These are phyloP conservation scores for Cavia aperea DNA, from an alignment of 2,113 vertebrate genomes.

Conservation along the genomic window DNA sequence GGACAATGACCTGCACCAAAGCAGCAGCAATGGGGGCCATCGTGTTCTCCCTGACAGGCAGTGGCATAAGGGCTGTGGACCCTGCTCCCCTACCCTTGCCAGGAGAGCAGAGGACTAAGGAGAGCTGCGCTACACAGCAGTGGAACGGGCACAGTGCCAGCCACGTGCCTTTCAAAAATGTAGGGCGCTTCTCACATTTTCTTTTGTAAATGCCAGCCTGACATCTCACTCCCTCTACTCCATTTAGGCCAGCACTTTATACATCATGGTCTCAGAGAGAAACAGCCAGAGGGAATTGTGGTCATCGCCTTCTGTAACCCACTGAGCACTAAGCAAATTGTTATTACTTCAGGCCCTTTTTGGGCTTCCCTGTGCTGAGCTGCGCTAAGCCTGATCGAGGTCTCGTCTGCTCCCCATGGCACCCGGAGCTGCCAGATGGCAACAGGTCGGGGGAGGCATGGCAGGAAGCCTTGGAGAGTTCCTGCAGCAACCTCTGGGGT, in stretches of 20 bases:
- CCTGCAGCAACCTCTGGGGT: fast-evolving
- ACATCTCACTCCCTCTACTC: fast-evolving
- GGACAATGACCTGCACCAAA: neutral
- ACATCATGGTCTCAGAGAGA: neutral
- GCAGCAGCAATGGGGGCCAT: fast-evolving
- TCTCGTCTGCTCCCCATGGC: neutral
- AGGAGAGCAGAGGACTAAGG: fast-evolving
- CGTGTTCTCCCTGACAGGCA: neutral
- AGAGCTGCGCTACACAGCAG: fast-evolving
- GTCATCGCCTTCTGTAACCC: neutral
- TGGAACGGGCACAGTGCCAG: fast-evolving
- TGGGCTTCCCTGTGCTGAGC: fast-evolving
- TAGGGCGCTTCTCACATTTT: fast-evolving
- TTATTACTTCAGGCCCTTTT: fast-evolving
- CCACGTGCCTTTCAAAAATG: neutral
- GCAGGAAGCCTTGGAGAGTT: neutral
- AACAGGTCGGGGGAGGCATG: no score
- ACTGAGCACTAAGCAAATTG: no score
- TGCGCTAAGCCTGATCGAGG: fast-evolving
- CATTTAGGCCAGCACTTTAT: neutral
- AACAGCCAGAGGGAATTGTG: neutral
- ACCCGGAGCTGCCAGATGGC: neutral
- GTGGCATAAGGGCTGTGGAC: fast-evolving
- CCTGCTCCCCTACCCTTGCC: fast-evolving
- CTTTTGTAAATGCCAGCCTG: neutral